Evolutionary conservation across 1,140 invertebrate genomes (phyloP).

Genomic region (Cydia amplana): DNA sequence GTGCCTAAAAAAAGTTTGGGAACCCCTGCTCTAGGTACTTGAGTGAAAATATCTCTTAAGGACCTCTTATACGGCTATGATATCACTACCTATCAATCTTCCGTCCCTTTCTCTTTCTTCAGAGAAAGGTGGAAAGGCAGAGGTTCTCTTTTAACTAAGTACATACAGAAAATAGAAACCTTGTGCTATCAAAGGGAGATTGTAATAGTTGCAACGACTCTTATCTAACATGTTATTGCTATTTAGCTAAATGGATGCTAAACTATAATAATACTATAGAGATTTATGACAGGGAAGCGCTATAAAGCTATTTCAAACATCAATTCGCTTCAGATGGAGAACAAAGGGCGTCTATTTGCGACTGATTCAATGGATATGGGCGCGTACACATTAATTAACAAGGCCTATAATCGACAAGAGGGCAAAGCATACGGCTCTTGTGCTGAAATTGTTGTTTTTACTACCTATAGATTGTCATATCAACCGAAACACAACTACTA

Average conservation of each 20-base stretch:
- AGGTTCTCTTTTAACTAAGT: not conserved
- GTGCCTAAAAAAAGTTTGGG: too few species aligned
- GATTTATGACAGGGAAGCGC: conserved; percentile 60
- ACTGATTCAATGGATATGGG: not conserved
- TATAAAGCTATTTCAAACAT: conserved; percentile 44
- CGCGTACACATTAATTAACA: not conserved
- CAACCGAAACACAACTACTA: too few species aligned
- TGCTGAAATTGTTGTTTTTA: too few species aligned
- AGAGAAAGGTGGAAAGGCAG: not conserved
- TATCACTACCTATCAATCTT: not conserved
- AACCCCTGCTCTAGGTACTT: too few species aligned
- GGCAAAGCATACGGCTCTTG: not conserved
- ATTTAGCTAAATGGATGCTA: conserved; percentile 7
- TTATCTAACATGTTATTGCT: conserved; percentile 17
- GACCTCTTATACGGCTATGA: not conserved
- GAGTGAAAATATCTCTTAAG: too few species aligned
- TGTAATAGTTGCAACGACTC: not conserved
- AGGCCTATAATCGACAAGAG: not conserved
- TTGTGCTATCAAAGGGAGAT: not conserved
- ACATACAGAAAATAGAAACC: not conserved
- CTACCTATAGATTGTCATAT: too few species aligned
- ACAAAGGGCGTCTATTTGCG: conserved; percentile 27
- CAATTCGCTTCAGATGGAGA: conserved; percentile 37
- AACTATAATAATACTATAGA: conserved; percentile 27
- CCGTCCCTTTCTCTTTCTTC: not conserved